phyloP scores from a whole-genome alignment of 2,888 invertebrate genomes.

The Macaria liturata region DNA sequence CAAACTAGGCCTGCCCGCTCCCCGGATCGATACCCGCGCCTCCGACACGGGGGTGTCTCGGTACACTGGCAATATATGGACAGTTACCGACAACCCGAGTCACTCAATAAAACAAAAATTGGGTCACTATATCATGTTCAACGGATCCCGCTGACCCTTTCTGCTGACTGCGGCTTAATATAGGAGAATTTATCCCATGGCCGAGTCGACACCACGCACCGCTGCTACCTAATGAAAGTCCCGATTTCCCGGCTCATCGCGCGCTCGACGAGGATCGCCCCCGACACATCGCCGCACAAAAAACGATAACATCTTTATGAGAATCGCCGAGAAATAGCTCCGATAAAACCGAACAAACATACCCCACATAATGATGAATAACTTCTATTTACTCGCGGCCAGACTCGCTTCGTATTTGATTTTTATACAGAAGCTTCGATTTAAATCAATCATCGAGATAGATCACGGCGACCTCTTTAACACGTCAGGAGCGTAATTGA shows the following conservation, averaged over 20 bases:
- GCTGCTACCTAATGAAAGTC: conserved; percentile 26
- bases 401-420: conserved; percentile 15
- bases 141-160: conserved; percentile 16
- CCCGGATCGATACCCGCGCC: conserved; percentile 13
- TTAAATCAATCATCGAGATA: conserved; percentile 36
- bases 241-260: conserved; percentile 42
- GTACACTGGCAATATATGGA: conserved; percentile 18
- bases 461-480: conserved; percentile 25
- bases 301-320: conserved; percentile 37
- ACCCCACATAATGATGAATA: conserved; percentile 22
- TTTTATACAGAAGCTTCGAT: conserved; percentile 23
- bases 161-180: conserved; percentile 15
- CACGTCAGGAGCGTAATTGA: conserved; percentile 31
- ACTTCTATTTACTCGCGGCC: conserved; percentile 22
- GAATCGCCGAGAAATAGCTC: conserved; percentile 22
- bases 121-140: conserved; percentile 22
- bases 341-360: conserved; percentile 22
- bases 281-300: conserved; percentile 26
- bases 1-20: conserved; percentile 11
- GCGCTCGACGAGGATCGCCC: conserved; percentile 30
- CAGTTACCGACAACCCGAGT: conserved; percentile 16
- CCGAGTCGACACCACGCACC: conserved; percentile 19
- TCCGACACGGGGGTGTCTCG: conserved; percentile 11
- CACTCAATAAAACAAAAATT: conserved; percentile 22
- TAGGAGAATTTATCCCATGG: conserved; percentile 21